Conservation (phyloP, 2,888 invertebrate genomes). For the Nasonovia ribisnigri region DNA sequence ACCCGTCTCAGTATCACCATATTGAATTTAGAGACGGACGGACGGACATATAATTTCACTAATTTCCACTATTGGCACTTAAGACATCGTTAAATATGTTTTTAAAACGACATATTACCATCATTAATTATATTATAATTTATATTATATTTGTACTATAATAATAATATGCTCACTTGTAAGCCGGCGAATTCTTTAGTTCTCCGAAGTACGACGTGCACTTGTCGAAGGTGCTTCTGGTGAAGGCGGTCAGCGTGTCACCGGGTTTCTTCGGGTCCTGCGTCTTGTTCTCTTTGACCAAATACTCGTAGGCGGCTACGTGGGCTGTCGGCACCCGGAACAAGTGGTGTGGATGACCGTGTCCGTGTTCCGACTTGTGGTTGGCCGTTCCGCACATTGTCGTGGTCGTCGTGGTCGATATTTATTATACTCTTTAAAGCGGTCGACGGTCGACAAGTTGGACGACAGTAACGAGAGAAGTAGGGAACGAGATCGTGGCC, state of each 20-base stretch:
- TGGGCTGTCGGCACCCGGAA: slow-evolving; percentile 26
- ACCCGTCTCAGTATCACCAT: neutral
- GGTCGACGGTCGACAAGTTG: neutral
- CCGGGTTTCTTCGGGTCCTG: neutral
- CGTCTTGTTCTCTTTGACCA: neutral
- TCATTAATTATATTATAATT: too few relatives aligned
- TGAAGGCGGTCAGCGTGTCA: slow-evolving; percentile 27
- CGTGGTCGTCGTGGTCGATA: neutral
- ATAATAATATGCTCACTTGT: slow-evolving; percentile 34
- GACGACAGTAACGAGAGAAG: too few relatives aligned
- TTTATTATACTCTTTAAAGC: neutral
- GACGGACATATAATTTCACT: neutral
- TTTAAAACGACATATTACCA: too few relatives aligned
- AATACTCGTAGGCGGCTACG: slow-evolving; percentile 39
- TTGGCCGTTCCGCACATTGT: slow-evolving; percentile 54
- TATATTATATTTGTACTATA: neutral
- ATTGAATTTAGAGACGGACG: neutral
- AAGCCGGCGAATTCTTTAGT: slow-evolving; percentile 39
- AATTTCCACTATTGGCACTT: too few relatives aligned
- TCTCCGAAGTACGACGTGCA: slow-evolving; percentile 14
- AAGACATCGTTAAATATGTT: too few relatives aligned
- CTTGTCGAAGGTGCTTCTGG: slow-evolving; percentile 30
- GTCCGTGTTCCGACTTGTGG: slow-evolving; percentile 32
- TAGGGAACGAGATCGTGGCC: too few relatives aligned
- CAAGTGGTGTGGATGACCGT: slow-evolving; percentile 37